Evolutionary conservation across 2,888 invertebrate genomes (phyloP), one percentile per base, ranked within the genome.

Genomic region (Cheiracanthium punctorium): DNA sequence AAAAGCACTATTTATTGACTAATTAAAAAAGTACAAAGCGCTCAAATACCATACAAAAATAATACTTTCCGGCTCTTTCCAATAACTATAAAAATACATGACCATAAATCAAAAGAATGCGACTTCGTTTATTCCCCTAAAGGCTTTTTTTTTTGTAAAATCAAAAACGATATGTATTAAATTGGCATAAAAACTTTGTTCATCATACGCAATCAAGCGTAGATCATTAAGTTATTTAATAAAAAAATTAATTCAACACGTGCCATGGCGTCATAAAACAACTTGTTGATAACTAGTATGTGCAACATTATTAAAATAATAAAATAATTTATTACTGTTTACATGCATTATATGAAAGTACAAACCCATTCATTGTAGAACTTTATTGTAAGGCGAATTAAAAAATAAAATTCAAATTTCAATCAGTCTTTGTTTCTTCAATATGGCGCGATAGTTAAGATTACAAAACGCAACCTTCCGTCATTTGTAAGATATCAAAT

Each of bases 361-460:
- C 84, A 74, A 69, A 84, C 84, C 84, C 84, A 79, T 84, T 84
- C 84, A 84, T 84, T 74, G 73, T 69, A 79, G 69, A 82, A 32
- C 67, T 32, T 77, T 75, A 58, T 32, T 52, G 7, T n/a, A 14
- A 43, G 69, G 33, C 41, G n/a, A 58, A 70, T 29, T 41, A 82
- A 65, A 28, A 73, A 17, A 52, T 79, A 52, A 20, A 79, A 69
- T 41, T 52, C 37, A 52, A 82, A 65, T 70, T 28, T 67, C 67
- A 24, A 24, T 4, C 4, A 48, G 81, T 65, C 84, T 84, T 84
- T 84, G 84, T 79, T 79, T 74, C 74, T 69, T 79, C 84, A 84
- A 84, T 84, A 84, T 84, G 84, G 84, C 84, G 84, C 72, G 76
- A 64, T 82, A 65, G 82, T 52, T 28, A 52, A 67, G 48, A 77